phyloP scores from a whole-genome alignment of 1,140 invertebrate genomes.

The Bombus confusus region DNA sequence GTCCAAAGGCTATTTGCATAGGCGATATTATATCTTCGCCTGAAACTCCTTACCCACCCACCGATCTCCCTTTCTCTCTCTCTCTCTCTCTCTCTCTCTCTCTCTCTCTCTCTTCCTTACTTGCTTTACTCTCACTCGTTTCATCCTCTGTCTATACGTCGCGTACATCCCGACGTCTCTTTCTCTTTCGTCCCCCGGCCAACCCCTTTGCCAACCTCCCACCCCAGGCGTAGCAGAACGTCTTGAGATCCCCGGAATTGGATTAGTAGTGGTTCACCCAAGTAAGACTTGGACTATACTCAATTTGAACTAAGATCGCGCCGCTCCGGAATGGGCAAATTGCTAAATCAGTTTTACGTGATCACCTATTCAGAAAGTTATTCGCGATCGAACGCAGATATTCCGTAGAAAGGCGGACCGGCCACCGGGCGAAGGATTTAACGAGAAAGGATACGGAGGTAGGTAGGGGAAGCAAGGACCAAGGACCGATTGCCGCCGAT shows the following conservation, averaged over 20 bases:
- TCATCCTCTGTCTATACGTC: conserved; percentile 41
- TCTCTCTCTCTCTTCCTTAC: conserved; percentile 16
- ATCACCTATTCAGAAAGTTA: conserved; percentile 83
- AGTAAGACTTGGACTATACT: conserved; percentile 82
- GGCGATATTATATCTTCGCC: conserved; percentile 81
- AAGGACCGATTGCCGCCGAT: conserved; percentile 35
- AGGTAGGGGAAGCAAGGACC: neutral
- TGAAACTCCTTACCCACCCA: conserved; percentile 55
- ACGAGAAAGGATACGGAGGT: conserved; percentile 33
- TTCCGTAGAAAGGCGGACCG: conserved; percentile 54
- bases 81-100: conserved; percentile 6
- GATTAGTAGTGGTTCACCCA: conserved; percentile 83
- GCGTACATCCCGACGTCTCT: conserved; percentile 52
- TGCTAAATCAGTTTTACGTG: conserved; percentile 83
- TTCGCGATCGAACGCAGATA: conserved; percentile 75
- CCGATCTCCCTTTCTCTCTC: neutral
- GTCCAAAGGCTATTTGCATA: conserved; percentile 83
- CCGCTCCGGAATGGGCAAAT: conserved; percentile 80
- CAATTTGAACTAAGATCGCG: conserved; percentile 83
- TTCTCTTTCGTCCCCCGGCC: conserved; percentile 56
- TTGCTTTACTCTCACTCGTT: conserved; percentile 24
- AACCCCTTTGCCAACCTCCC: conserved; percentile 59
- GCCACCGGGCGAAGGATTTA: conserved; percentile 48
- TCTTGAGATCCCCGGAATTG: conserved; percentile 81
- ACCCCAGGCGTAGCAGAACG: conserved; percentile 67